Evolutionary conservation across 2,113 vertebrate species (phyloP).

Genomic region (Jacana jacana): DNA sequence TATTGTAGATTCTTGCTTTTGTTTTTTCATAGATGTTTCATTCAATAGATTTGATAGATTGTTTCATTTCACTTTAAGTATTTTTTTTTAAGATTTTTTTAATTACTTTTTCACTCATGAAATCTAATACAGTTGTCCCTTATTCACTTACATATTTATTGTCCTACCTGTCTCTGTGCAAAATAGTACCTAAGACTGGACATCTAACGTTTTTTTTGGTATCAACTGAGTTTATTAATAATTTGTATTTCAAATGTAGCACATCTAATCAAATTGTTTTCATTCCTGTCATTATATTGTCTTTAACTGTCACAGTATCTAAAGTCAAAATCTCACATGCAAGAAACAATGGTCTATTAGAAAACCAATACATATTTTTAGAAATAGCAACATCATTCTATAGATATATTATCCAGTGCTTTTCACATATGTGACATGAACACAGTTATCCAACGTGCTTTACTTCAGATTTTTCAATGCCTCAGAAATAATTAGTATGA

Average conservation of each 20-base stretch:
- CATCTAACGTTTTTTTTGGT: background rate
- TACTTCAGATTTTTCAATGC: background rate
- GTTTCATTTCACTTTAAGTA: background rate
- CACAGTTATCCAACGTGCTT: background rate
- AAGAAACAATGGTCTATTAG: background rate
- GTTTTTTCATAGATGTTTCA: background rate
- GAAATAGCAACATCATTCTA: background rate
- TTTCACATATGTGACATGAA: background rate
- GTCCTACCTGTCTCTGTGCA: background rate
- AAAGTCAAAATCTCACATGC: background rate
- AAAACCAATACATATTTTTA: background rate
- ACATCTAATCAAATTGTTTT: background rate
- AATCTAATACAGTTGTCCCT: background rate
- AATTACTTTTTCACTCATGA: background rate
- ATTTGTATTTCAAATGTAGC: background rate
- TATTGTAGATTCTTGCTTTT: background rate
- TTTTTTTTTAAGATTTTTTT: background rate
- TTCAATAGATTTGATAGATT: no score
- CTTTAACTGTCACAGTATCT: background rate
- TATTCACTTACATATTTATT: background rate
- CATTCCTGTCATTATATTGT: background rate
- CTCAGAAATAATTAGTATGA: background rate
- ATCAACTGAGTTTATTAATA: background rate
- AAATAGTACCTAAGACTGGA: background rate
- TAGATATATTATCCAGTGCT: background rate